Evolutionary conservation across 2,797 vertebrate genomes (phyloP).

Genomic region (Thunnus albacares): DNA sequence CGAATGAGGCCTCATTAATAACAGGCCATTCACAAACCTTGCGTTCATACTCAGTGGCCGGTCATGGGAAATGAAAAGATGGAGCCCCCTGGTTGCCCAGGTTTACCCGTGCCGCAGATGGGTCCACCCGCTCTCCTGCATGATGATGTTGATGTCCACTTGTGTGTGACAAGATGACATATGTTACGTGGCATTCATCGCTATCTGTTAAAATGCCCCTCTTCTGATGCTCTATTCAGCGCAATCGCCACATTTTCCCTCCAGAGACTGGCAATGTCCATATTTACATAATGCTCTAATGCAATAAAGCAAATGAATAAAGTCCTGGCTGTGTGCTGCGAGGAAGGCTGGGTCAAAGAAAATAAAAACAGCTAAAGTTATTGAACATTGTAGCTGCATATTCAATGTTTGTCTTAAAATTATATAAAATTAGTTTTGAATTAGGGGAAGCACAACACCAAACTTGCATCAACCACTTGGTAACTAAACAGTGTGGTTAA

Average conservation of each 20-base stretch:
- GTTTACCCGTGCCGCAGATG: conserved; percentile 72
- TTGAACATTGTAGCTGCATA: conserved; percentile 16
- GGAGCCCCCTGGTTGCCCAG: conserved; percentile 57
- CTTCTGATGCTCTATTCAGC: conserved; percentile 63
- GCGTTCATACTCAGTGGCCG: conserved; percentile 54
- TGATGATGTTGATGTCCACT: conserved; percentile 77
- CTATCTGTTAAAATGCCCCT: conserved; percentile 78
- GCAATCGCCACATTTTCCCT: conserved; percentile 46
- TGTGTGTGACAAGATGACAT: conserved; percentile 80
- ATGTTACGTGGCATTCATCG: conserved; percentile 77
- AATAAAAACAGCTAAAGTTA: conserved; percentile 13
- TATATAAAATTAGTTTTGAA: conserved; percentile 8
- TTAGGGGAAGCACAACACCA: neutral
- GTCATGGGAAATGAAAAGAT: conserved; percentile 72
- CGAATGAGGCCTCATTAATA: conserved; percentile 81
- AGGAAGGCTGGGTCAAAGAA: conserved; percentile 23
- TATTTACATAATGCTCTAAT: conserved; percentile 83
- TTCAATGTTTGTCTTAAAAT: conserved; percentile 13
- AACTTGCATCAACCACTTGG: conserved; percentile 4
- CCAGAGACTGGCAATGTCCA: conserved; percentile 71
- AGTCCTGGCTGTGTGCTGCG: conserved; percentile 36
- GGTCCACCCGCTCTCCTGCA: conserved; percentile 60
- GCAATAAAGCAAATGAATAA: conserved; percentile 73
- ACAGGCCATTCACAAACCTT: conserved; percentile 75
- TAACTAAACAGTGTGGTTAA: neutral